phyloP scores from a whole-genome alignment of 2,888 invertebrate genomes.

The Desoria tigrina region DNA sequence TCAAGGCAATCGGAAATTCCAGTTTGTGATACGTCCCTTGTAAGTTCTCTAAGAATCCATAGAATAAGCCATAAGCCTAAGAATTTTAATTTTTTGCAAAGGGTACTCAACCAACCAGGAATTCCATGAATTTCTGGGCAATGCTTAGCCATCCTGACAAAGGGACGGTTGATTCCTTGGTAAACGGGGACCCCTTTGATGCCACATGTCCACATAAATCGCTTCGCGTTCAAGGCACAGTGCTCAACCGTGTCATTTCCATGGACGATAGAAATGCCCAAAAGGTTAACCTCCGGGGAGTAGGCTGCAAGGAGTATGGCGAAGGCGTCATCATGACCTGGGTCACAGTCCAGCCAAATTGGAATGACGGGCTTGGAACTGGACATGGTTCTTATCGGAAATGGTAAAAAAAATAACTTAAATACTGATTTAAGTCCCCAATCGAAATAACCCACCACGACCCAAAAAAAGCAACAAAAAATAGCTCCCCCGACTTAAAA shows the following conservation, averaged over 20 bases:
- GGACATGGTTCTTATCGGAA: not conserved
- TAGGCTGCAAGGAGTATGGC: slow-evolving; percentile 34
- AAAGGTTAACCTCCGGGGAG: slow-evolving; percentile 27
- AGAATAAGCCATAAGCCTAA: not conserved
- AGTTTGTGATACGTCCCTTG: too few species aligned
- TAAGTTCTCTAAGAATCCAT: too few species aligned
- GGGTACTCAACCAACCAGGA: slow-evolving; percentile 27
- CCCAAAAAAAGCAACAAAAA: too few species aligned
- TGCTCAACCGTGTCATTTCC: slow-evolving; percentile 43
- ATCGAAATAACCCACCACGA: too few species aligned
- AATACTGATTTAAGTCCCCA: too few species aligned
- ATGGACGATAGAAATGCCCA: slow-evolving; percentile 39
- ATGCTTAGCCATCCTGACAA: slow-evolving; percentile 33
- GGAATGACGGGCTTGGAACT: slow-evolving; percentile 15
- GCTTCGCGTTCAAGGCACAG: slow-evolving; percentile 36
- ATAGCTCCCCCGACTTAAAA: too few species aligned
- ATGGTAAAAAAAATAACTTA: too few species aligned
- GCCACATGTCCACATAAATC: slow-evolving; percentile 45
- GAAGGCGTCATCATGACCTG: slow-evolving; percentile 45
- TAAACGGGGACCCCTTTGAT: slow-evolving; percentile 34
- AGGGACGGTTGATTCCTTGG: slow-evolving; percentile 31
- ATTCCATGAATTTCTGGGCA: slow-evolving; percentile 47
- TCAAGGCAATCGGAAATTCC: too few species aligned
- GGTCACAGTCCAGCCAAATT: slow-evolving; percentile 44
- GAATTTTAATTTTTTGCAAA: not conserved